These are phyloP conservation scores for Erythrolamprus reginae DNA, from an alignment of 2,113 vertebrate species.

Conservation along the genomic window DNA sequence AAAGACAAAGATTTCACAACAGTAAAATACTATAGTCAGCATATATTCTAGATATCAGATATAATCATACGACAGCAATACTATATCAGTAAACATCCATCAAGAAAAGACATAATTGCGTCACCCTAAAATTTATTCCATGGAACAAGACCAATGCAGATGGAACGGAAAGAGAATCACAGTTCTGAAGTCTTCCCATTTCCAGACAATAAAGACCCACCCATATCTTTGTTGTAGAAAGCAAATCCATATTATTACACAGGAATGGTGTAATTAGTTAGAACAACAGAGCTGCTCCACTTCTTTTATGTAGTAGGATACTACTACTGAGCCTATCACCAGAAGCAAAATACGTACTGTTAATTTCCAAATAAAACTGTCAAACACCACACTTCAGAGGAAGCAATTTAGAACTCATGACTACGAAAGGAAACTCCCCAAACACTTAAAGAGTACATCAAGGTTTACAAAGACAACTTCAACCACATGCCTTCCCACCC, in stretches of 20 bases:
- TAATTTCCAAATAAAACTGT: background rate
- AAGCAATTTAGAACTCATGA: background rate
- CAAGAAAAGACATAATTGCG: background rate
- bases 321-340: background rate
- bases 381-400: background rate
- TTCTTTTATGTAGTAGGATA: background rate
- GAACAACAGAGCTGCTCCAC: background rate
- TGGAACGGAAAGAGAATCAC: background rate
- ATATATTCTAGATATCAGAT: background rate
- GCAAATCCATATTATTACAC: background rate
- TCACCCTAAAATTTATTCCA: background rate
- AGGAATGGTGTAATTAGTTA: background rate
- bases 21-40: background rate
- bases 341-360: background rate
- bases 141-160: background rate
- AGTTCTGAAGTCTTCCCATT: background rate
- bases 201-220: background rate
- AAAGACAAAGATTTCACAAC: background rate
- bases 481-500: background rate
- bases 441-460: background rate
- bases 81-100: background rate
- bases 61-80: background rate
- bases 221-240: background rate
- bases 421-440: background rate
- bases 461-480: background rate